phyloP scores from a whole-genome alignment of 2,113 vertebrate species.

The Brienomyrus brachyistius region DNA sequence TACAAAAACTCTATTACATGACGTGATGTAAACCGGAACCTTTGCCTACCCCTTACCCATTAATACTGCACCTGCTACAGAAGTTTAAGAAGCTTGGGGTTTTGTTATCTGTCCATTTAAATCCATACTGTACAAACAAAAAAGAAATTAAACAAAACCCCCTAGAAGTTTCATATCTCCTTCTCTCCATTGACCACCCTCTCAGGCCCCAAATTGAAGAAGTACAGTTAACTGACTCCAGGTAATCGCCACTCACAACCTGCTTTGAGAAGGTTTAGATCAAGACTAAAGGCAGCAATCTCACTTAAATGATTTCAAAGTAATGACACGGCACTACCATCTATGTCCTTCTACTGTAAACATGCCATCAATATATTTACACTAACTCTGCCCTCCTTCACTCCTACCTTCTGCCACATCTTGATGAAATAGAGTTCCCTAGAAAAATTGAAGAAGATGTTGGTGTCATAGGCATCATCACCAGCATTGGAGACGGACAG shows the following conservation, averaged over 20 bases:
- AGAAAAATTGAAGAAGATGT: slow-evolving; percentile 92
- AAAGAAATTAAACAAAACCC: background rate
- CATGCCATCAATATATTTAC: background rate
- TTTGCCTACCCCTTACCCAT: background rate
- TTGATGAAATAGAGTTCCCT: slow-evolving; percentile 96
- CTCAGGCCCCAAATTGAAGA: background rate
- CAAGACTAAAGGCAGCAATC: background rate
- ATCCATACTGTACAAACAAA: background rate
- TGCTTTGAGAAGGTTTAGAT: background rate
- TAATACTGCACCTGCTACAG: background rate
- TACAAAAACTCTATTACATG: background rate
- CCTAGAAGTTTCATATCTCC: background rate
- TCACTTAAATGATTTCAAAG: background rate
- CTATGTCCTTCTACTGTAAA: background rate
- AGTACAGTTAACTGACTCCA: background rate
- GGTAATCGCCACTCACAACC: background rate
- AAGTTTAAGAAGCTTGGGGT: background rate
- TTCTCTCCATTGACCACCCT: background rate
- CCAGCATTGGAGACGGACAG: slow-evolving; percentile 84
- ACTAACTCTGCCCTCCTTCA: background rate
- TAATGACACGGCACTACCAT: background rate
- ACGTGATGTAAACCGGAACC: background rate
- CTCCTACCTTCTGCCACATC: slow-evolving; percentile 93
- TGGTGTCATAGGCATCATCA: slow-evolving; percentile 93
- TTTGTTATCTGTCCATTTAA: background rate